Conservation (phyloP, 1,140 invertebrate genomes). For the Pinna nobilis region DNA sequence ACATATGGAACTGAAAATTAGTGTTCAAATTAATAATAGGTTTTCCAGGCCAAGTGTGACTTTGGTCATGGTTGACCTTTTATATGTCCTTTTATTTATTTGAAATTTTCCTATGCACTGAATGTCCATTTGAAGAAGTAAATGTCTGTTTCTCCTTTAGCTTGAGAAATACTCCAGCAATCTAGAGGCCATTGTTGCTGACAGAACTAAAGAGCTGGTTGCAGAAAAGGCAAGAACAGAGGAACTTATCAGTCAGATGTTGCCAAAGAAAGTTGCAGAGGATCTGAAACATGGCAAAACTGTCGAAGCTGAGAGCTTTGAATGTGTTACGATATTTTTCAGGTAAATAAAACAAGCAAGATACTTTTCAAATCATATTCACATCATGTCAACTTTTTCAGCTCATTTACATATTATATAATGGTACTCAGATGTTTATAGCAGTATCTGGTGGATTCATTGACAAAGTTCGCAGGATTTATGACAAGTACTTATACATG, state of each 20-base stretch:
- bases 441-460: too few species aligned
- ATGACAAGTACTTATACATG: constrained; percentile 41
- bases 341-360: constrained; percentile 37
- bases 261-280: constrained; percentile 83
- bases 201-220: constrained; percentile 90
- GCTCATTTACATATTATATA: too few species aligned
- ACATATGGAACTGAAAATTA: too few species aligned
- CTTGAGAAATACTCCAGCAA: constrained; percentile 95
- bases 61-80: too few species aligned
- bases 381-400: not conserved
- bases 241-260: constrained; percentile 90
- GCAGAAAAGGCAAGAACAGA: constrained; percentile 94
- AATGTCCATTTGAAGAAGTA: too few species aligned
- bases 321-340: constrained; percentile 89
- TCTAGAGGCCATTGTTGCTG: constrained; percentile 90
- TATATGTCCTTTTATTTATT: too few species aligned
- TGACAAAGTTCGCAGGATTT: constrained; percentile 95
- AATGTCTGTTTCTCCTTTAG: constrained; percentile 61
- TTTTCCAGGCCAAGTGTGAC: too few species aligned
- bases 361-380: not conserved
- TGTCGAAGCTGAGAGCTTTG: constrained; percentile 90
- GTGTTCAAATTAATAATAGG: too few species aligned
- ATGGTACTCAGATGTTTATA: too few species aligned
- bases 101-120: too few species aligned
- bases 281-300: constrained; percentile 89